These are phyloP conservation scores for Tichodroma muraria DNA, from an alignment of 2,113 vertebrate genomes.

Conservation along the genomic window DNA sequence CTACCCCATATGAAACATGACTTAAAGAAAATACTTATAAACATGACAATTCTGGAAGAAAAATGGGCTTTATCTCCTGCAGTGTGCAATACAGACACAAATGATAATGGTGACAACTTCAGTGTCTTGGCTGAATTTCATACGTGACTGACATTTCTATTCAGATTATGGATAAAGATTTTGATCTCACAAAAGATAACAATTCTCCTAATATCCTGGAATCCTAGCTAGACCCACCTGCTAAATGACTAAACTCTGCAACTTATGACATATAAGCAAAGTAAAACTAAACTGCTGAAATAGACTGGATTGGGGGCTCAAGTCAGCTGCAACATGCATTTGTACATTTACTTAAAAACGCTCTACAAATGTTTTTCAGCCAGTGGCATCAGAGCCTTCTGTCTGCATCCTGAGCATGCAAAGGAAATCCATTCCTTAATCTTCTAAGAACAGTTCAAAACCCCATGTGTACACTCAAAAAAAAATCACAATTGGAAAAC, in stretches of 20 bases:
- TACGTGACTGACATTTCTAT: not conserved
- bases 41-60: not conserved
- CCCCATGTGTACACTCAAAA: not conserved
- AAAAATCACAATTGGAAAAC: slow-evolving; percentile 32
- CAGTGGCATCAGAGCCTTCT: not conserved
- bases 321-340: not conserved
- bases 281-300: not conserved
- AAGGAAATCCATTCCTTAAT: slow-evolving; percentile 28
- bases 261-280: not conserved
- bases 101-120: not conserved
- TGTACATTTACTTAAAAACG: not conserved
- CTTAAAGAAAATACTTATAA: not conserved
- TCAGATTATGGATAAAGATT: not conserved
- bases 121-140: not conserved
- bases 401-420: not conserved
- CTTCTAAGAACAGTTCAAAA: slow-evolving; percentile 23
- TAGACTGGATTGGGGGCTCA: not conserved
- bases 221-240: not conserved
- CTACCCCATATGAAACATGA: not conserved
- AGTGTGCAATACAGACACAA: not conserved
- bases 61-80: not conserved
- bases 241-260: not conserved
- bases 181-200: not conserved
- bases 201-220: not conserved
- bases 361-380: not conserved